Conservation (phyloP, 2,113 vertebrate genomes). For the Brachyhypopomus occidentalis region DNA sequence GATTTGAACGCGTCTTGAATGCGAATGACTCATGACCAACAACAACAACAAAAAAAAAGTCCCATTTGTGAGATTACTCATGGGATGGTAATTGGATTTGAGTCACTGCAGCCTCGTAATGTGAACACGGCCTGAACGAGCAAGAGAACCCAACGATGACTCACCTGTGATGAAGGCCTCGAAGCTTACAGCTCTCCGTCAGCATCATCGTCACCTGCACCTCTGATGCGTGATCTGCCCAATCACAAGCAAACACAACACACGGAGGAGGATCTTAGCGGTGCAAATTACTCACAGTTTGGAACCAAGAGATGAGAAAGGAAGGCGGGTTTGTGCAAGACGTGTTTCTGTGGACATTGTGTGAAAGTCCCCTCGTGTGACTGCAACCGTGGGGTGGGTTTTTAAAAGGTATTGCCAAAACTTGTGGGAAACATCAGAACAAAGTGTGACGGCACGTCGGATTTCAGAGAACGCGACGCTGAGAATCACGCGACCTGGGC, state of each 20-base stretch:
- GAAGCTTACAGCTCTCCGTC: slow-evolving; percentile 96
- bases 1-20: too few relatives aligned
- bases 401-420: too few relatives aligned
- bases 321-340: slow-evolving; percentile 22
- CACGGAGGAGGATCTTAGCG: background rate
- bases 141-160: slow-evolving; percentile 31
- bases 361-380: background rate
- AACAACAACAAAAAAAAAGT: too few relatives aligned
- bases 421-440: too few relatives aligned
- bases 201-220: slow-evolving; percentile 99
- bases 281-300: background rate
- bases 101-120: too few relatives aligned
- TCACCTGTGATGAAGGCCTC: slow-evolving; percentile 97
- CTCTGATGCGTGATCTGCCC: slow-evolving; percentile 94
- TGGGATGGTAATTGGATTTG: too few relatives aligned
- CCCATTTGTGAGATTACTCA: too few relatives aligned
- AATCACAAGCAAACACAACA: slow-evolving; percentile 23
- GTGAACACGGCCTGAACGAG: background rate
- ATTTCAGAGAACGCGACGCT: too few relatives aligned
- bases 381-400: too few relatives aligned
- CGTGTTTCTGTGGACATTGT: background rate
- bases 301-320: background rate
- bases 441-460: too few relatives aligned
- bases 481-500: background rate
- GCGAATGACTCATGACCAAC: too few relatives aligned